phyloP scores from a whole-genome alignment of 2,888 invertebrate genomes.

The Sympetrum striolatum region DNA sequence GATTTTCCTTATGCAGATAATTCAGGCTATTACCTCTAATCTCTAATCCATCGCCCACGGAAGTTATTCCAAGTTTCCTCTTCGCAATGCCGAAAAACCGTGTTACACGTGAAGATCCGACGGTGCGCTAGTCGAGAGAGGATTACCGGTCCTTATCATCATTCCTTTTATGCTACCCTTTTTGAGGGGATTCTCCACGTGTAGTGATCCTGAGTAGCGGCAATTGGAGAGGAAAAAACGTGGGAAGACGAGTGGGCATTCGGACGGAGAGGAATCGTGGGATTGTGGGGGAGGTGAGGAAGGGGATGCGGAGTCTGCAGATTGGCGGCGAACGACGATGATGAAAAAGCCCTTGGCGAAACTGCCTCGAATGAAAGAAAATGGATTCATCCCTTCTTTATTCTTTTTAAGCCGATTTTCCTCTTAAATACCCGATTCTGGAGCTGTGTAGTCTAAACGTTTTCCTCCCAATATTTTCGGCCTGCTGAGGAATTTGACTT shows the following conservation, averaged over 20 bases:
- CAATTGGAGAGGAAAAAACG: not conserved
- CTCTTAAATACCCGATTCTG: not conserved
- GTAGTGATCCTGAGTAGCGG: not conserved
- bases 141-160: too few relatives aligned
- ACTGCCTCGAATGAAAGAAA: not conserved
- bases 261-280: not conserved
- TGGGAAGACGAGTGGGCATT: not conserved
- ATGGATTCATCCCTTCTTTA: not conserved
- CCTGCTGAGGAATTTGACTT: too few relatives aligned
- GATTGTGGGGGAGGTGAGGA: not conserved
- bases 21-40: too few relatives aligned
- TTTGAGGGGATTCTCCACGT: not conserved
- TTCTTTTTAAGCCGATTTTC: conserved; percentile 15
- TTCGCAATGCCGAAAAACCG: too few relatives aligned
- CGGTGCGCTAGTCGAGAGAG: too few relatives aligned
- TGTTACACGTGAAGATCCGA: too few relatives aligned
- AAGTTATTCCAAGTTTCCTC: too few relatives aligned
- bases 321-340: not conserved
- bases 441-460: not conserved
- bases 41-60: too few relatives aligned
- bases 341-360: not conserved
- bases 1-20: too few relatives aligned
- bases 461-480: not conserved
- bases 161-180: too few relatives aligned
- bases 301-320: not conserved